Evolutionary conservation across 2,797 vertebrate genomes (phyloP).

Genomic region (Perodicticus potto): DNA sequence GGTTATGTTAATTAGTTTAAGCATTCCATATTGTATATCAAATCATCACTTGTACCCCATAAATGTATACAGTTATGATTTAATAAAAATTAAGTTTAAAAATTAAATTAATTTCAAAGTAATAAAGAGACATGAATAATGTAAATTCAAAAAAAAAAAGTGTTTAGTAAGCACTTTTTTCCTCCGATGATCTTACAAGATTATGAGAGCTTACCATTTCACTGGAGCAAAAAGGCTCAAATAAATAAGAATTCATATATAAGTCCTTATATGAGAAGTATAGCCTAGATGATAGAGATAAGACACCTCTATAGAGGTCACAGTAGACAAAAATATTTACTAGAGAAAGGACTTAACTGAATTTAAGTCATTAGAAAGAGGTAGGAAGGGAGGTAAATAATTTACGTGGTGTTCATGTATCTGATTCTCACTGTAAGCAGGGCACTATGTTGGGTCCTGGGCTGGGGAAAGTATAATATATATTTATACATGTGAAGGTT

Average conservation of each 20-base stretch:
- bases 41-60: no score
- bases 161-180: slow-evolving; percentile 15
- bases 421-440: not conserved
- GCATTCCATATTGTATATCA: no score
- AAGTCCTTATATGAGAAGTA: not conserved
- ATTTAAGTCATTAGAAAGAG: not conserved
- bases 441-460: not conserved
- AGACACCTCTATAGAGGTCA: not conserved
- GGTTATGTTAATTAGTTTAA: no score
- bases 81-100: no score
- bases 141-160: no score
- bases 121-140: no score
- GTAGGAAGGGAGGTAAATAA: not conserved
- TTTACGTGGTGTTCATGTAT: slow-evolving; percentile 19
- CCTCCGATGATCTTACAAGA: not conserved
- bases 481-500: not conserved
- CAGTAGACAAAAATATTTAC: not conserved
- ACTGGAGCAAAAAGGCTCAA: not conserved
- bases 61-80: no score
- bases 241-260: not conserved
- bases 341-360: not conserved
- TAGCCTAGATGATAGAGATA: not conserved
- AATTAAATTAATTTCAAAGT: no score
- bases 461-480: not conserved
- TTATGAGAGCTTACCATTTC: slow-evolving; percentile 30